These are phyloP conservation scores for Drosophila subobscura DNA, from an alignment of 1,140 invertebrate genomes.

Conservation along the genomic window DNA sequence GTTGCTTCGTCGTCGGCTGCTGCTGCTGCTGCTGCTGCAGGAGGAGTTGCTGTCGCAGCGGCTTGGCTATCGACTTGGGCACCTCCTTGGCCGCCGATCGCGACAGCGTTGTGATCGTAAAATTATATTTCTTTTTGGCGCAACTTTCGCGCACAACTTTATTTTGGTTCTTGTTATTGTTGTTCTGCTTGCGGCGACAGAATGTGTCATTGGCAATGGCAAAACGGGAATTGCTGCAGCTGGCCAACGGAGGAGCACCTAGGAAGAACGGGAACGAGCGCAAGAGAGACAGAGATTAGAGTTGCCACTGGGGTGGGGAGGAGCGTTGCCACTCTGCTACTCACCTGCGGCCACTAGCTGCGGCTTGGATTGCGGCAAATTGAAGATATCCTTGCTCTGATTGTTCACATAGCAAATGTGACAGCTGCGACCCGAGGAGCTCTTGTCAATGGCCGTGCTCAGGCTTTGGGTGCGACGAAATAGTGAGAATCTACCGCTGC, in stretches of 20 bases:
- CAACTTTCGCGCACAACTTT: conserved; percentile 62
- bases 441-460: conserved; percentile 73
- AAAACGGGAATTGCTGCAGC: conserved; percentile 68
- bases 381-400: conserved; percentile 80
- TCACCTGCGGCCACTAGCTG: conserved; percentile 27
- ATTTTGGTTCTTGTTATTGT: conserved; percentile 73
- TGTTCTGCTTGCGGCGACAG: conserved; percentile 72
- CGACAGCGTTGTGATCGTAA: conserved; percentile 79
- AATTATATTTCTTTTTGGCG: conserved; percentile 76
- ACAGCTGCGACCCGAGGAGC: conserved; percentile 70
- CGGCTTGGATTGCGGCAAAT: conserved; percentile 60
- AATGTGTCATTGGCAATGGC: conserved; percentile 74
- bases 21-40: conserved; percentile 12
- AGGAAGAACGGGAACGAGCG: neutral
- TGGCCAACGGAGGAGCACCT: conserved; percentile 27
- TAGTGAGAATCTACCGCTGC: conserved; percentile 25
- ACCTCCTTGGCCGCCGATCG: conserved; percentile 50
- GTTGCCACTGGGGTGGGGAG: neutral
- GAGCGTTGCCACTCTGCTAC: neutral
- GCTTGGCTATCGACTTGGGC: conserved; percentile 16
- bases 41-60: conserved; percentile 6
- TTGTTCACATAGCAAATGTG: conserved; percentile 82
- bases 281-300: neutral
- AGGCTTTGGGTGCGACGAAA: conserved; percentile 76
- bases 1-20: conserved; percentile 5